Evolutionary conservation across 2,797 vertebrate species (phyloP).

Genomic region (Coluber constrictor): DNA sequence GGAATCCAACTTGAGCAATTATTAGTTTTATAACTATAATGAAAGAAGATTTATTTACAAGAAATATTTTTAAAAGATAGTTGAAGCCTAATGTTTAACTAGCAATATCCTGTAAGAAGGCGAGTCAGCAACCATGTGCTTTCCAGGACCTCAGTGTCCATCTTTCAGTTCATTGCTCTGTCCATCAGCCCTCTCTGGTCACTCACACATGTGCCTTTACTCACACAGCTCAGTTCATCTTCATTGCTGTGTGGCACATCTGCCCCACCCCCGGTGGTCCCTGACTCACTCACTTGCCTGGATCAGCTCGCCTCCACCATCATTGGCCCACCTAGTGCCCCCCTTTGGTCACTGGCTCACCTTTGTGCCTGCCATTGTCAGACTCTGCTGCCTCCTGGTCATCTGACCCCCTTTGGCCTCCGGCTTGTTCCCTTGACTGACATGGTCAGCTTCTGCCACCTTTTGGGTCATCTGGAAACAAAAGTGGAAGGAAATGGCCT

Average conservation of each 20-base stretch:
- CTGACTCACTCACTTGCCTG: too few relatives aligned
- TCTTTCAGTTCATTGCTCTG: too few relatives aligned
- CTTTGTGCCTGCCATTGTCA: not conserved
- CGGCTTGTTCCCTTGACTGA: not conserved
- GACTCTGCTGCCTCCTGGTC: not conserved
- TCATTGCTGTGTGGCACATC: too few relatives aligned
- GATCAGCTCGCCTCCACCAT: too few relatives aligned
- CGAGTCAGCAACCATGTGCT: not conserved
- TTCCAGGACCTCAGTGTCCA: not conserved
- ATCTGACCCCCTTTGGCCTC: not conserved
- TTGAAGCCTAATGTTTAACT: not conserved
- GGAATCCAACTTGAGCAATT: not conserved
- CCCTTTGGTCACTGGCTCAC: not conserved
- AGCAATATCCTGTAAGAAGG: not conserved
- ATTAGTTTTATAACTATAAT: not conserved
- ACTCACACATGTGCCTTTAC: too few relatives aligned
- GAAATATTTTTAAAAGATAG: not conserved
- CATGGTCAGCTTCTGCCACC: not conserved
- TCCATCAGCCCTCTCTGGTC: too few relatives aligned
- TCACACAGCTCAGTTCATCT: too few relatives aligned
- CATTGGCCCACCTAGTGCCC: too few relatives aligned
- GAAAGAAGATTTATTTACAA: not conserved
- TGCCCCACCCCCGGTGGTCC: too few relatives aligned
- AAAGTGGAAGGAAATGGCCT: not conserved
- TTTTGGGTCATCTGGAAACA: not conserved